Evolutionary conservation across 53 echinoderm and acorn worm species (phyloP).

Genomic region (Arbacia lixula): DNA sequence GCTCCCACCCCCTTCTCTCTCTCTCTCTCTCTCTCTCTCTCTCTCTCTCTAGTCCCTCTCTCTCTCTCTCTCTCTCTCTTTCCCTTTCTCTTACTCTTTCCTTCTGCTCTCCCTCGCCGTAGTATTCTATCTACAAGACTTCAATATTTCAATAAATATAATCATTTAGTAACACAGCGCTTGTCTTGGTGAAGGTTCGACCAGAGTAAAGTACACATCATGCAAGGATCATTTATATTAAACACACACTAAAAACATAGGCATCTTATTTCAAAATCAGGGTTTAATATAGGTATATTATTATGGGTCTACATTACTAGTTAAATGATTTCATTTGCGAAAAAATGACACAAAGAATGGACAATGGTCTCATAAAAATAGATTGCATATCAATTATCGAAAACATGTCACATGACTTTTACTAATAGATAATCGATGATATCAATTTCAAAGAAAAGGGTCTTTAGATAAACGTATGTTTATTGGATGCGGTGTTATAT

Average conservation of each 20-base stretch:
- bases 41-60: not conserved
- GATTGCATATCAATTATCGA: no score
- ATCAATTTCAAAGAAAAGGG: no score
- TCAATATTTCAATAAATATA: not conserved
- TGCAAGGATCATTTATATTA: no score
- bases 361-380: no score
- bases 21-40: not conserved
- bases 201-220: not conserved
- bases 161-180: not conserved
- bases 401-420: no score
- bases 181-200: not conserved
- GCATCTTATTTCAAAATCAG: slow-evolving; percentile 7
- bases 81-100: not conserved
- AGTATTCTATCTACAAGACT: not conserved
- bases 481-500: no score
- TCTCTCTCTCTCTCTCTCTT: not conserved
- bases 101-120: not conserved
- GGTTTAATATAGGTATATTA: slow-evolving; percentile 18
- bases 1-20: not conserved
- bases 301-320: not conserved
- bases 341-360: no score
- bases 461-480: no score
- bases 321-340: no score
- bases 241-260: not conserved
- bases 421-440: no score